These are phyloP conservation scores for Tipula vernalis DNA, from an alignment of 2,888 invertebrate genomes.

Conservation along the genomic window DNA sequence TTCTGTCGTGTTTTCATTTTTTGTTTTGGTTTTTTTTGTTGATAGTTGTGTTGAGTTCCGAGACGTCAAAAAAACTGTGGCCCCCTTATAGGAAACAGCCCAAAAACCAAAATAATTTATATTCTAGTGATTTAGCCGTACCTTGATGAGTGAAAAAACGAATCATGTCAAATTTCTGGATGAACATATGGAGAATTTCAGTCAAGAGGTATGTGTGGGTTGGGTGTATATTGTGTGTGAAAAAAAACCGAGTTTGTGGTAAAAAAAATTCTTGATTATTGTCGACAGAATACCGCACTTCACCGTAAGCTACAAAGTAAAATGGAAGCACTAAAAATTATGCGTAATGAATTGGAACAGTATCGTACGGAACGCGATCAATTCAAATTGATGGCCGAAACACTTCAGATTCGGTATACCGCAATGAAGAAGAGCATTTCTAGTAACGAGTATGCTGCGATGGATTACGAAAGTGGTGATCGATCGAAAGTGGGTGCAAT, in stretches of 20 bases:
- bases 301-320: conserved; percentile 68
- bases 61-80: neutral
- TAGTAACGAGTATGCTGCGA: conserved; percentile 25
- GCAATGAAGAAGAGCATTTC: conserved; percentile 35
- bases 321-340: conserved; percentile 65
- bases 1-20: neutral
- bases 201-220: conserved; percentile 29
- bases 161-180: conserved; percentile 28
- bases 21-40: neutral
- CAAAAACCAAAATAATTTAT: neutral
- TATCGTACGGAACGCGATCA: conserved; percentile 68
- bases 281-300: conserved; percentile 34
- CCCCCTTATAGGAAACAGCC: neutral
- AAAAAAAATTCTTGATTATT: neutral
- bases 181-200: conserved; percentile 36
- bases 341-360: conserved; percentile 64
- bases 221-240: neutral
- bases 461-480: conserved; percentile 21
- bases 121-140: neutral
- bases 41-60: neutral
- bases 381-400: conserved; percentile 68
- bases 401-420: conserved; percentile 46
- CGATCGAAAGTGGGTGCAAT: conserved; percentile 42
- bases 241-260: neutral
- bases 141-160: conserved; percentile 12